Conservation (phyloP, 2,797 vertebrate genomes). For the Coracias cyanogaster region DNA sequence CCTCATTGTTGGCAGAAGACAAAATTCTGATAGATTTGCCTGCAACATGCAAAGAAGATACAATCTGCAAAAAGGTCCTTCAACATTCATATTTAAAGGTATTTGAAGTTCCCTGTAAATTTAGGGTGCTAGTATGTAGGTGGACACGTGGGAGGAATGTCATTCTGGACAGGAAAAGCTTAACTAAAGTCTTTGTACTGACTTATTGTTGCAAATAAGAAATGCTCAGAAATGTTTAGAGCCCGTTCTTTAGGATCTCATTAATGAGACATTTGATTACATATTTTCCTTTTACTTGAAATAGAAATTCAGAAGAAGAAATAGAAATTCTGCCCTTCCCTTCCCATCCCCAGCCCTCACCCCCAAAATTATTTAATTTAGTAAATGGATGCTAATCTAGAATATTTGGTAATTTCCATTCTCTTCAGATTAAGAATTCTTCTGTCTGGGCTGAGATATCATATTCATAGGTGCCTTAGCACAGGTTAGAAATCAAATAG, state of each 20-base stretch:
- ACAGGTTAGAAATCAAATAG: constrained; percentile 12
- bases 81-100: constrained; percentile 10
- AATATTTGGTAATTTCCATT: neutral
- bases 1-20: constrained; percentile 18
- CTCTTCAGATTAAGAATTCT: constrained; percentile 3
- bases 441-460: neutral
- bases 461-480: neutral
- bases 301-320: neutral
- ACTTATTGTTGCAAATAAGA: neutral
- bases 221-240: neutral
- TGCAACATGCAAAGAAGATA: neutral
- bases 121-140: constrained; percentile 2
- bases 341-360: too few species aligned
- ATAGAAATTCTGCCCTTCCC: too few species aligned
- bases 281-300: constrained; percentile 11
- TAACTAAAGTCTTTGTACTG: neutral
- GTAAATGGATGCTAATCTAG: neutral
- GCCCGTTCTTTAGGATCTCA: neutral
- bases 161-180: constrained; percentile 25
- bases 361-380: neutral
- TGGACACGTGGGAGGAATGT: constrained; percentile 30
- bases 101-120: constrained; percentile 34
- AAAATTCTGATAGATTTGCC: constrained; percentile 40
- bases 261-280: constrained; percentile 22
- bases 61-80: constrained; percentile 29